Percentiles rank a stretch among this genome's conserved stretches.
These are phyloP conservation scores for Pangasius macronema DNA, from an alignment of 2,797 vertebrate species.

Conservation along the genomic window DNA sequence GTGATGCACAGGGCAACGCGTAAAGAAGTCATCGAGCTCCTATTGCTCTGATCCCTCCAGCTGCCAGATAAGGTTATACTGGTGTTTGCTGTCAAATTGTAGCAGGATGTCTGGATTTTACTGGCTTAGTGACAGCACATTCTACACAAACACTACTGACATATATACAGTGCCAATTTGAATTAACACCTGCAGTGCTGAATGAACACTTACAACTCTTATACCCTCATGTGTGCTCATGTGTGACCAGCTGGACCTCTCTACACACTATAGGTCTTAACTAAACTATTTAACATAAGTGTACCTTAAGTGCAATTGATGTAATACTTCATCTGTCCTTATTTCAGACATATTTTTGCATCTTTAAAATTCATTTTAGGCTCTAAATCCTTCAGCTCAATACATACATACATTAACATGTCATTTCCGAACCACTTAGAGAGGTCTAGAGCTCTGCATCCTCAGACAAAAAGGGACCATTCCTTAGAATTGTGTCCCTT, in stretches of 20 bases:
- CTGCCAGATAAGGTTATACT: background rate
- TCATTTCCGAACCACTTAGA: background rate
- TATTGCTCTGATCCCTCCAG: slow-evolving; percentile 21
- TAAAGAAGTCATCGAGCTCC: slow-evolving; percentile 10
- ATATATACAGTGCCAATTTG: background rate
- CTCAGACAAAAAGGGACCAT: background rate
- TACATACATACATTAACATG: background rate
- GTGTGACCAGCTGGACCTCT: slow-evolving; percentile 8
- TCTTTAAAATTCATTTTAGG: background rate
- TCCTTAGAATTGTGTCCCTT: background rate
- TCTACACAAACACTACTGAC: background rate
- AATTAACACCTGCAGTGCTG: slow-evolving; percentile 11
- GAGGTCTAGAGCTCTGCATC: background rate
- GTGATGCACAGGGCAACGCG: slow-evolving; percentile 5
- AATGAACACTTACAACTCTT: slow-evolving; percentile 20
- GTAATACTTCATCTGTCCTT: background rate
- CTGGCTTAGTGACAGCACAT: slow-evolving; percentile 16
- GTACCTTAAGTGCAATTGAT: background rate
- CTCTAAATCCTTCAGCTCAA: background rate
- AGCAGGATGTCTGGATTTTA: background rate
- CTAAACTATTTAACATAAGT: background rate
- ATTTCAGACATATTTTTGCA: background rate
- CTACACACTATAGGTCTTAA: slow-evolving; percentile 1
- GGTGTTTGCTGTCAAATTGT: slow-evolving; percentile 14
- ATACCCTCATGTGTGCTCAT: background rate